Percentiles rank a stretch among this genome's conserved stretches.
phyloP scores from a whole-genome alignment of 2,888 invertebrate species.

The Melipona beecheii region DNA sequence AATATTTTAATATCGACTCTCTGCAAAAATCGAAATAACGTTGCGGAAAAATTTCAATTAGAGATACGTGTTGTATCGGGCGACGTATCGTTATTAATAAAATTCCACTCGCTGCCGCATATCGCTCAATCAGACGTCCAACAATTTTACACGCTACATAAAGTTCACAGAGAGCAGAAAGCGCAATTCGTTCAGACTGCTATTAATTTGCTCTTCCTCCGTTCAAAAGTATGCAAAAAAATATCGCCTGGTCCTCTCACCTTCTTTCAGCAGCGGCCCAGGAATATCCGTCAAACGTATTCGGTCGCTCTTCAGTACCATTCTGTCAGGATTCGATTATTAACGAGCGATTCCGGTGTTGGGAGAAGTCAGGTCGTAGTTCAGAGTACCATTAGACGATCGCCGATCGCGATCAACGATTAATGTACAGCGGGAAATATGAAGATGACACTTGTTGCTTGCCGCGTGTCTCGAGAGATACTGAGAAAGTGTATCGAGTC shows the following conservation, averaged over 20 bases:
- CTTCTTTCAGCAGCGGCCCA: constrained; percentile 68
- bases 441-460: constrained; percentile 71
- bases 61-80: background rate
- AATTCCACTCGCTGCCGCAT: background rate
- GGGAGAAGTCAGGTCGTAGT: background rate
- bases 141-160: background rate
- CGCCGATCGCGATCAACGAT: constrained; percentile 28
- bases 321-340: background rate
- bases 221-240: background rate
- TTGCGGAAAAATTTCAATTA: background rate
- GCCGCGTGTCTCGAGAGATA: constrained; percentile 62
- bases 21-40: background rate
- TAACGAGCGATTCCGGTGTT: background rate
- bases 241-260: constrained; percentile 32
- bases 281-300: constrained; percentile 64
- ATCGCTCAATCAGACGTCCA: background rate
- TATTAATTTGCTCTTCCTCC: background rate
- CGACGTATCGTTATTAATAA: background rate
- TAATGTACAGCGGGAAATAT: constrained; percentile 8
- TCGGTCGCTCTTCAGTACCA: constrained; percentile 57
- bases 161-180: background rate
- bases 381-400: background rate
- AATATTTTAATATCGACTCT: background rate
- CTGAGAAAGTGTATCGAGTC: constrained; percentile 54
- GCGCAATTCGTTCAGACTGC: background rate